A percentile compares a stretch with the other conserved stretches of the same genome.
Evolutionary conservation across 2,888 invertebrate genomes (phyloP).

Genomic region (Cotesia congregata): DNA sequence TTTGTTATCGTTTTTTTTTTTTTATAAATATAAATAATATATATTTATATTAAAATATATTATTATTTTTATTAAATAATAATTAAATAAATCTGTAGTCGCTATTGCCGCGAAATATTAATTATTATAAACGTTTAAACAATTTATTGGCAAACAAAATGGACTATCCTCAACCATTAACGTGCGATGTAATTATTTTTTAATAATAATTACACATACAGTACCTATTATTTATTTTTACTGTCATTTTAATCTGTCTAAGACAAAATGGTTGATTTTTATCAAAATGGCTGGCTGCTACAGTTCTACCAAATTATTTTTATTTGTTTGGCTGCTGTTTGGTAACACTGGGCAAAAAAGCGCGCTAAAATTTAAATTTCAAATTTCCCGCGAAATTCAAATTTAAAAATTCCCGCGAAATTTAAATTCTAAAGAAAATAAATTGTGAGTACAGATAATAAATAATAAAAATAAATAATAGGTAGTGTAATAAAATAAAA

Average conservation of each 20-base stretch:
- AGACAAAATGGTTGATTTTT: too few relatives aligned
- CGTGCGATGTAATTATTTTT: not conserved
- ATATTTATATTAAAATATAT: slow-evolving; percentile 56
- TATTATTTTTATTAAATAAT: slow-evolving; percentile 27
- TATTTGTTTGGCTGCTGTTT: too few relatives aligned
- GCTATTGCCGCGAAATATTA: slow-evolving; percentile 44
- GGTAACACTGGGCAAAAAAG: too few relatives aligned
- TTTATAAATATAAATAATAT: slow-evolving; percentile 58
- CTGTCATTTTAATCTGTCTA: too few relatives aligned
- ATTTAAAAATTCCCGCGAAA: not conserved
- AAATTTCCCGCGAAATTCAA: not conserved
- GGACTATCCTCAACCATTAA: slow-evolving; percentile 1
- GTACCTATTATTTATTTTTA: not conserved
- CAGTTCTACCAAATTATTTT: too few relatives aligned
- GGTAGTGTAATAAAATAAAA: not conserved
- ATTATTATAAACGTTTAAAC: slow-evolving; percentile 61
- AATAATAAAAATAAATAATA: not conserved
- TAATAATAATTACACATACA: not conserved
- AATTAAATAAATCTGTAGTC: not conserved
- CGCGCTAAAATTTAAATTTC: too few relatives aligned
- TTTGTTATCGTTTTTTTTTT: slow-evolving; percentile 30
- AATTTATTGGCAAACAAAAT: slow-evolving; percentile 52
- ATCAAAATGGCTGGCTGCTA: too few relatives aligned
- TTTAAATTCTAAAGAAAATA: not conserved
- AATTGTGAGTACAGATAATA: not conserved